phyloP scores from a whole-genome alignment of 1,140 invertebrate genomes.

The Heliothis virescens region DNA sequence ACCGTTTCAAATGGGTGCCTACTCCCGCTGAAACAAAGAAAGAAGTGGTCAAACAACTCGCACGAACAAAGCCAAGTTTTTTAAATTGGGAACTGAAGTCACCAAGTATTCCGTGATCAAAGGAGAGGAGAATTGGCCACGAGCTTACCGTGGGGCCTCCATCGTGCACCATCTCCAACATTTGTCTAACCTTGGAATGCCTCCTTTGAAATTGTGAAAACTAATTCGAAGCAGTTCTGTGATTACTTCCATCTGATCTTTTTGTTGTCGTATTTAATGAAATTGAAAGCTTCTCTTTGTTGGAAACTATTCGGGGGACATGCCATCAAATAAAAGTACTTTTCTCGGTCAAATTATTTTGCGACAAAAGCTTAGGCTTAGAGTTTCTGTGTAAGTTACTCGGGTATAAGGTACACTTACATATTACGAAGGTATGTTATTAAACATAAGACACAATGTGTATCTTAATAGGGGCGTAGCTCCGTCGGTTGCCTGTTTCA shows the following conservation, averaged over 20 bases:
- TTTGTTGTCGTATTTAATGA: conserved; percentile 68
- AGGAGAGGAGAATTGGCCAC: conserved; percentile 58
- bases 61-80: conserved; percentile 57
- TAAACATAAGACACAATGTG: conserved; percentile 72
- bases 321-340: conserved; percentile 51
- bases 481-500: conserved; percentile 71
- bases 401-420: conserved; percentile 28
- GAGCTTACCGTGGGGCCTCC: conserved; percentile 43
- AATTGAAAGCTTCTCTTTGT: conserved; percentile 61
- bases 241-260: conserved; percentile 59
- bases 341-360: conserved; percentile 48
- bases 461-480: conserved; percentile 76
- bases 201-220: conserved; percentile 75
- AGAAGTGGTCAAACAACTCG: conserved; percentile 61
- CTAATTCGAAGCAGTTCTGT: conserved; percentile 73
- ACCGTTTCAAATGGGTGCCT: conserved; percentile 53
- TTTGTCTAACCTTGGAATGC: conserved; percentile 79
- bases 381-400: conserved; percentile 7
- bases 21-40: conserved; percentile 56
- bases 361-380: conserved; percentile 36
- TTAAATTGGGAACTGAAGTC: conserved; percentile 63
- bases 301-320: conserved; percentile 53
- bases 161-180: conserved; percentile 59
- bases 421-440: conserved; percentile 53
- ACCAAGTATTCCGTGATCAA: conserved; percentile 73